Evolutionary conservation across 2,113 vertebrate species (phyloP).

Genomic region (Eudorcas thomsonii): DNA sequence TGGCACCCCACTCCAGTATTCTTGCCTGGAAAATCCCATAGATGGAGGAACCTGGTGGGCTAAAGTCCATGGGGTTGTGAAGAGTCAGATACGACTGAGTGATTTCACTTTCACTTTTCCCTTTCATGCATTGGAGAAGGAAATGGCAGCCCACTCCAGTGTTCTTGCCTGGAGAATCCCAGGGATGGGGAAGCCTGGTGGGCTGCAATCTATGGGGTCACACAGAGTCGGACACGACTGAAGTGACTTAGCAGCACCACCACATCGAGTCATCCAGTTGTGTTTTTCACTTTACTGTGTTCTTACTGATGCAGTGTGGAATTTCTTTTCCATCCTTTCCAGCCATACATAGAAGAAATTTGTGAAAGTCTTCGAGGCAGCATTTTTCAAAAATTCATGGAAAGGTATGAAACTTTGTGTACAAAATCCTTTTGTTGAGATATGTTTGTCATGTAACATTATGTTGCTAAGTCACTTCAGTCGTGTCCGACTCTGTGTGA

Average conservation of each 20-base stretch:
- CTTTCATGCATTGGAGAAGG: too few relatives aligned
- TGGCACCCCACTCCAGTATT: too few relatives aligned
- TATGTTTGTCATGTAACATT: background rate
- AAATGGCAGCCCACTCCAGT: too few relatives aligned
- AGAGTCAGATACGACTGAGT: too few relatives aligned
- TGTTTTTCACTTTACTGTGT: background rate
- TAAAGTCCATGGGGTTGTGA: rapidly evolving
- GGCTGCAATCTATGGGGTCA: rapidly evolving
- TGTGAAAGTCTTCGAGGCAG: slow-evolving; percentile 95
- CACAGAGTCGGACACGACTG: too few relatives aligned
- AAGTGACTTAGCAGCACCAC: too few relatives aligned
- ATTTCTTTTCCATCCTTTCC: slow-evolving; percentile 41
- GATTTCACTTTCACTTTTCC: too few relatives aligned
- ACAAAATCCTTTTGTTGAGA: background rate
- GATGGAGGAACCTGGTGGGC: too few relatives aligned
- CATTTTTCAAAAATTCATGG: slow-evolving; percentile 96
- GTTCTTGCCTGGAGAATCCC: too few relatives aligned
- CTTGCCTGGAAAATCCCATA: too few relatives aligned
- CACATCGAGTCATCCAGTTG: rapidly evolving
- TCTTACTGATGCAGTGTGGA: background rate
- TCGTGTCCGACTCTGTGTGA: too few relatives aligned
- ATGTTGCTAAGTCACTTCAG: background rate
- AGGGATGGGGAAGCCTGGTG: too few relatives aligned
- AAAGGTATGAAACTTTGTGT: slow-evolving; percentile 85
- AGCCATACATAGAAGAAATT: slow-evolving; percentile 98